phyloP scores from a whole-genome alignment of 2,113 vertebrate genomes.

The Phodopus roborovskii region DNA sequence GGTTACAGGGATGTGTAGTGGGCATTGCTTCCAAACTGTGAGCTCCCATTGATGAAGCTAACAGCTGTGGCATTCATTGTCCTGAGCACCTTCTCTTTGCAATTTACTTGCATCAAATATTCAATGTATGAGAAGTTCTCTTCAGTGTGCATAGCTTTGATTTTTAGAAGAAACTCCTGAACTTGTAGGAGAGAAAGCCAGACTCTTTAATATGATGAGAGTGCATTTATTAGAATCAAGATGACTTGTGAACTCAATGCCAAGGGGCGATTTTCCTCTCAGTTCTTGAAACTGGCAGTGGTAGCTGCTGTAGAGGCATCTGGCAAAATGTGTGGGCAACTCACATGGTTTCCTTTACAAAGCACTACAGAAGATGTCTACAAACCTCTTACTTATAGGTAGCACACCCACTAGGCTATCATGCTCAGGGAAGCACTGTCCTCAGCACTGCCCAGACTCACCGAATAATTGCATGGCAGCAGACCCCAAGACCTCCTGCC shows the following conservation, averaged over 20 bases:
- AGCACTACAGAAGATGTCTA: neutral
- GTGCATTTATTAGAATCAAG: neutral
- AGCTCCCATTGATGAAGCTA: neutral
- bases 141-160: neutral
- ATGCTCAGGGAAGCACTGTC: neutral
- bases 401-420: accelerated
- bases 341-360: neutral
- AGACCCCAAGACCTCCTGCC: neutral
- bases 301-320: neutral
- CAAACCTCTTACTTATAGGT: neutral
- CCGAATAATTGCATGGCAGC: neutral
- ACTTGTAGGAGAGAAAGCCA: neutral
- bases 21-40: neutral
- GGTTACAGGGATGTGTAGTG: constrained; percentile 6
- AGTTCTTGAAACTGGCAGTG: neutral
- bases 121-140: neutral
- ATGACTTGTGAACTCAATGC: neutral
- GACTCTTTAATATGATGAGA: neutral
- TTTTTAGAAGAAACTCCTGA: neutral
- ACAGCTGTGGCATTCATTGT: constrained; percentile 30
- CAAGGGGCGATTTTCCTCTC: neutral
- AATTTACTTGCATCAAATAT: constrained; percentile 18
- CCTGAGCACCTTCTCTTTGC: constrained; percentile 47
- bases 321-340: neutral
- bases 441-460: neutral